These are phyloP conservation scores for Ectobius pallidus DNA, from an alignment of 2,888 invertebrate genomes.

Conservation along the genomic window DNA sequence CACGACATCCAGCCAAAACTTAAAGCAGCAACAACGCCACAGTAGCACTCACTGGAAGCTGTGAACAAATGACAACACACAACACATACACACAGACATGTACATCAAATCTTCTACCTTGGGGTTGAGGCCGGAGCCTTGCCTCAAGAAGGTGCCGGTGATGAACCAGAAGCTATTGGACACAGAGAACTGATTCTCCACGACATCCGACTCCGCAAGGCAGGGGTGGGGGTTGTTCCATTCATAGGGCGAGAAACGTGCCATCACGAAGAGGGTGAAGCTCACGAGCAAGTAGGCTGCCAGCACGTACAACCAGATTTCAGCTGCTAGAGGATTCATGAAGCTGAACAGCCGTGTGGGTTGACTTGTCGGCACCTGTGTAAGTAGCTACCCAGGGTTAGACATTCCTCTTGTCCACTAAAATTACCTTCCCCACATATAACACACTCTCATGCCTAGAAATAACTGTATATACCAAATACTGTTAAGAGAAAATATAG, in stretches of 20 bases:
- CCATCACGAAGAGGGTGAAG: constrained; percentile 94
- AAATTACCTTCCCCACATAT: too few relatives aligned
- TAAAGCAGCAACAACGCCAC: too few relatives aligned
- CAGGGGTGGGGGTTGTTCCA: constrained; percentile 87
- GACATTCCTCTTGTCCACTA: not conserved
- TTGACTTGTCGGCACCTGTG: constrained; percentile 85
- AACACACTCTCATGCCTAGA: too few relatives aligned
- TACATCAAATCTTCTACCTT: constrained; percentile 65
- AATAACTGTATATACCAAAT: too few relatives aligned
- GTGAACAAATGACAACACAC: not conserved
- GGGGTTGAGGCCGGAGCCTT: constrained; percentile 90
- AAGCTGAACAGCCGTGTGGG: constrained; percentile 92
- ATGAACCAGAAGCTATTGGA: constrained; percentile 98
- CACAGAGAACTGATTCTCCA: constrained; percentile 96
- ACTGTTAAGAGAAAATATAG: too few relatives aligned
- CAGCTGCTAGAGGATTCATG: constrained; percentile 93
- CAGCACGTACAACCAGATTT: constrained; percentile 95
- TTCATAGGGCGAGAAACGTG: constrained; percentile 95
- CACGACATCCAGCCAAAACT: too few relatives aligned
- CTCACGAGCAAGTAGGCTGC: constrained; percentile 94
- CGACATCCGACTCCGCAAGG: constrained; percentile 79
- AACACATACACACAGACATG: not conserved
- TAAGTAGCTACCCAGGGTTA: not conserved
- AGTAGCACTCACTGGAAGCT: too few relatives aligned
- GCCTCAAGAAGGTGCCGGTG: constrained; percentile 92